phyloP scores from a whole-genome alignment of 2,888 invertebrate genomes.

The Xestia xanthographa region DNA sequence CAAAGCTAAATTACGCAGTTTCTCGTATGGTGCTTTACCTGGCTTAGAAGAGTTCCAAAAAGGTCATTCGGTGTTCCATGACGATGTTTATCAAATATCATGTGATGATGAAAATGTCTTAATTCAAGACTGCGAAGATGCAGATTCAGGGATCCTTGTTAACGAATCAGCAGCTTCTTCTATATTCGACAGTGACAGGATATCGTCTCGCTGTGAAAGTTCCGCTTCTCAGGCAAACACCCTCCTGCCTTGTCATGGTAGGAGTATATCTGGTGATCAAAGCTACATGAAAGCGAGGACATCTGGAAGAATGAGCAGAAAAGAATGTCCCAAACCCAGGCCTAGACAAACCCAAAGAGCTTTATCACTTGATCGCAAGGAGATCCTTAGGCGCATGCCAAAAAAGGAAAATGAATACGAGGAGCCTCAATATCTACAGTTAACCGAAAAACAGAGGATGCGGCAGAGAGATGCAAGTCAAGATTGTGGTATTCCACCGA shows the following conservation, averaged over 20 bases:
- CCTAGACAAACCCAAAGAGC: slow-evolving; percentile 88
- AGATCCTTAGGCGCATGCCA: slow-evolving; percentile 88
- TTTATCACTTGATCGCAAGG: slow-evolving; percentile 89
- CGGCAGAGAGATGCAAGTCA: slow-evolving; percentile 84
- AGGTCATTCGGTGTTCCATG: slow-evolving; percentile 91
- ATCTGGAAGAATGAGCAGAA: slow-evolving; percentile 85
- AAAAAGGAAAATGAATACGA: slow-evolving; percentile 81
- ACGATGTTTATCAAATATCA: slow-evolving; percentile 88
- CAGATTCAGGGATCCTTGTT: slow-evolving; percentile 94
- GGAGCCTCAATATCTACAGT: slow-evolving; percentile 86
- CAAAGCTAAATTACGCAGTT: slow-evolving; percentile 92
- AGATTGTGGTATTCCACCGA: slow-evolving; percentile 88
- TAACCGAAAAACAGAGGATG: slow-evolving; percentile 89
- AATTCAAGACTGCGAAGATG: slow-evolving; percentile 92
- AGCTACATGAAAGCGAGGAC: slow-evolving; percentile 81
- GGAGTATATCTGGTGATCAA: slow-evolving; percentile 89
- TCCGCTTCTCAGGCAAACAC: slow-evolving; percentile 86
- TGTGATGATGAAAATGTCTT: slow-evolving; percentile 90
- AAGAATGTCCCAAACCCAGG: slow-evolving; percentile 79
- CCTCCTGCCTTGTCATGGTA: slow-evolving; percentile 83
- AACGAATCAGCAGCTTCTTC: slow-evolving; percentile 93
- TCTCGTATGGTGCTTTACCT: slow-evolving; percentile 94
- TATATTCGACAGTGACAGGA: slow-evolving; percentile 90
- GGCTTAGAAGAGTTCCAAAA: slow-evolving; percentile 93
- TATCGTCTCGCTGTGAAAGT: slow-evolving; percentile 89